Conservation (phyloP, 2,113 vertebrate species). For the Vicugna pacos region DNA sequence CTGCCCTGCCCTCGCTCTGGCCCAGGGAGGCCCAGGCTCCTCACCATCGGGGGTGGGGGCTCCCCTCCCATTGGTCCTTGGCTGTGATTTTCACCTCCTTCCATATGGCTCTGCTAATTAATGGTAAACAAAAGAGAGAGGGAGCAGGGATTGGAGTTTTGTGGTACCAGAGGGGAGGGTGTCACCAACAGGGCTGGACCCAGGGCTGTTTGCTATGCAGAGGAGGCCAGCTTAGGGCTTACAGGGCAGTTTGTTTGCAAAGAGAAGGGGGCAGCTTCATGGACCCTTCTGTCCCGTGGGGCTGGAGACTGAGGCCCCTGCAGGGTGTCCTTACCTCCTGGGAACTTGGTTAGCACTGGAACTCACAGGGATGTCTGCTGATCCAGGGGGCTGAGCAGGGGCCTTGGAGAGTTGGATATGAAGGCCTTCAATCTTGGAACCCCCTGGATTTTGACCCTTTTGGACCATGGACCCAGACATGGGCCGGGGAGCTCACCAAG, state of each 20-base stretch:
- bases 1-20: not conserved
- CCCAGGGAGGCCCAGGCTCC: slow-evolving; percentile 17
- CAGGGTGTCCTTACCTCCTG: not conserved
- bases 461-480: not conserved
- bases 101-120: slow-evolving; percentile 91
- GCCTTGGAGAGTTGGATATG: not conserved
- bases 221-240: slow-evolving; percentile 61
- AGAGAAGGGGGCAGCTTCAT: not conserved
- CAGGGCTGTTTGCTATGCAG: slow-evolving; percentile 79
- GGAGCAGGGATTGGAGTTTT: slow-evolving; percentile 85
- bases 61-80: slow-evolving; percentile 77
- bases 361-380: not conserved
- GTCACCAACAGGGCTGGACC: slow-evolving; percentile 68
- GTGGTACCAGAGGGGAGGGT: slow-evolving; percentile 29
- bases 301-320: not conserved
- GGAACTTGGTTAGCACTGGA: not conserved
- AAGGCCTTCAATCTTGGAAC: not conserved
- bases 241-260: slow-evolving; percentile 57
- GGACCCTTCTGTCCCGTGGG: not conserved
- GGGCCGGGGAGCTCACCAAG: not conserved
- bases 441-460: not conserved
- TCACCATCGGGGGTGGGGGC: not conserved
- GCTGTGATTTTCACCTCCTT: slow-evolving; percentile 86
- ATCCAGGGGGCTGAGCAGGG: not conserved
- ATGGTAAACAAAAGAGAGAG: slow-evolving; percentile 89